A percentile compares a stretch with the other conserved stretches of the same genome.
Evolutionary conservation across 2,797 vertebrate species (phyloP).

Genomic region (Sciurus vulgaris): DNA sequence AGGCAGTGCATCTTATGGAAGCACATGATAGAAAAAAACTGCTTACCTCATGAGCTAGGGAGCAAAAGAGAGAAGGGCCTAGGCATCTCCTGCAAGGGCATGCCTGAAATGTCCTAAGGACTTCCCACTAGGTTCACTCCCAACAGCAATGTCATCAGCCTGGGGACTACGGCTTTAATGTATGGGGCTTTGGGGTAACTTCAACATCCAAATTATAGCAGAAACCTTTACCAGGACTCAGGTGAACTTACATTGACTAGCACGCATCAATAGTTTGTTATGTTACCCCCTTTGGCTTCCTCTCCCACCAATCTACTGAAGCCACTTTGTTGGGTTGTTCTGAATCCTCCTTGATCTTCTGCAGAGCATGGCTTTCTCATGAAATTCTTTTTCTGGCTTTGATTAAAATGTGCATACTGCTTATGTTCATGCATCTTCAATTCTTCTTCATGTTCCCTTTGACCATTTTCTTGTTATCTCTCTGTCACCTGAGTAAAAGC

Average conservation of each 20-base stretch:
- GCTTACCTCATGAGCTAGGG: neutral
- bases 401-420: neutral
- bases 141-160: no score
- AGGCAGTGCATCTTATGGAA: neutral
- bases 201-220: neutral
- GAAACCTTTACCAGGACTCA: neutral
- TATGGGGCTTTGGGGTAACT: neutral
- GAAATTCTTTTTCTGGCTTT: neutral
- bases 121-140: neutral
- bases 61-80: neutral
- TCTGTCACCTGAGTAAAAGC: neutral
- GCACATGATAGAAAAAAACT: neutral
- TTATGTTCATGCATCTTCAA: neutral
- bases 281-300: neutral
- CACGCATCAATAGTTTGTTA: neutral
- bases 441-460: neutral
- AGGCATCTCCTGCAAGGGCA: no score
- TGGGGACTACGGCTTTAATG: neutral
- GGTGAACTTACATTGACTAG: neutral
- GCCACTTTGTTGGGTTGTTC: neutral
- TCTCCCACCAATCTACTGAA: neutral
- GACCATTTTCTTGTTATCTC: neutral
- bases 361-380: neutral
- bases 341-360: neutral
- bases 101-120: neutral